Base-by-base conservation (phyloP, 1,140 invertebrate genomes). In the Aphis craccivora region DNA sequence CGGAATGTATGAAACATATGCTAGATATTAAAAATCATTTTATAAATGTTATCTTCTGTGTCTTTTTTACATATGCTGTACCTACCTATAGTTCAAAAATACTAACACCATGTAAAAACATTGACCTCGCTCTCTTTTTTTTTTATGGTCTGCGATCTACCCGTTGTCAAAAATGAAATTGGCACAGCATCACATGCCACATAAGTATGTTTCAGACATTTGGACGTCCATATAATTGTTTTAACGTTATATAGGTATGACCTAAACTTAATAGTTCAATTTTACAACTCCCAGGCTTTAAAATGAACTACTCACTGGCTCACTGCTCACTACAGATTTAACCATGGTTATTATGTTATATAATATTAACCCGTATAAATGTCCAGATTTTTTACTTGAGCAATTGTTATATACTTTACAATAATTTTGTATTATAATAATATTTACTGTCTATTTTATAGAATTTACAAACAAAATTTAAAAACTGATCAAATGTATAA, bases 161-260 rank as follows among this genome's bases (percentile, higher is more conserved):
- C 25, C 37, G 89, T 90, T 67, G 89, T 90, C 89, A 67, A 90
- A 90, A 90, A 90, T n/a, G 35, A 90, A 90, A 90, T 90, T 90
- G 89, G 89, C 89, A 90, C 37, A 60, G 53, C 37, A 25, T 90
- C 89, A 67, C 37, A 60, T 48, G 45, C 86, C 48, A 40, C 48
- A 37, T 40, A 89, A 25, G n/a, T 55, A 55, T 89, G n/a, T 89
- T 35, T 40, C 23, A 22, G 84, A 86, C 18, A 84, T 25, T 84
- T 22, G 45, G 45, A 53, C 87, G 35, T 53, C 4, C 2, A 55
- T 40, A 55, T 25, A n/a, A 89, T 89, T 53, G 35, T 55, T 89
- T 25, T 53, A 88, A 43, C n/a, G 23, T 35, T 53, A 37, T 88
- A 45, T 53, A 89, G 48, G 51, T 89, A 89, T n/a, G n/a, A 18